A percentile compares a stretch with the other conserved stretches of the same genome.
Evolutionary conservation across 2,113 vertebrate species (phyloP).

Genomic region (Psilopogon haemacephalus): DNA sequence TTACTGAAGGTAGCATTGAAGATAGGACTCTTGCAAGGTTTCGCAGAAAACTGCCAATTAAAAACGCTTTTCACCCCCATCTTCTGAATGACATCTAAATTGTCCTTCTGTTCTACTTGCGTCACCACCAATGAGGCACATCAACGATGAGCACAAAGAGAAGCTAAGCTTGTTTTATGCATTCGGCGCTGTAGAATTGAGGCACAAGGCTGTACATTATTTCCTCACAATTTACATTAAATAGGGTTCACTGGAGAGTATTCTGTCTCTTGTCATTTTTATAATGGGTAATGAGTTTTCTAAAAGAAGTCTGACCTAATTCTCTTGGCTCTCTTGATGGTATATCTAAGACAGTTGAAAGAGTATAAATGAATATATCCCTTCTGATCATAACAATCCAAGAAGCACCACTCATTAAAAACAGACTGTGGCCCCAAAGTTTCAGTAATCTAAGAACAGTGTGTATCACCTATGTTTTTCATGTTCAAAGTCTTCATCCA

Average conservation of each 20-base stretch:
- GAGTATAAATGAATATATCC: not conserved
- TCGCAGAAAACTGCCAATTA: not conserved
- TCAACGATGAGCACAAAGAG: not conserved
- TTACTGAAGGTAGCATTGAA: not conserved
- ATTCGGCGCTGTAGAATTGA: not conserved
- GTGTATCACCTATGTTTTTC: not conserved
- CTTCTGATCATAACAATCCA: constrained; percentile 42
- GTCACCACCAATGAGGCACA: not conserved
- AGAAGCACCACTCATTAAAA: not conserved
- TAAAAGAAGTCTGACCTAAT: constrained; percentile 24
- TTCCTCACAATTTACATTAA: not conserved
- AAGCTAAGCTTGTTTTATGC: not conserved
- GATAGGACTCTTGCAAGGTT: not conserved
- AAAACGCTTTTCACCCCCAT: not conserved
- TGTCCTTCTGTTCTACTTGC: not conserved
- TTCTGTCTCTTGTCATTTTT: constrained; percentile 27
- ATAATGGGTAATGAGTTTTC: constrained; percentile 13
- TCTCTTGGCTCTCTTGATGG: not conserved
- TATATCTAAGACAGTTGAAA: constrained; percentile 32
- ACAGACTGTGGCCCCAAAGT: not conserved
- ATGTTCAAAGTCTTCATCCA: not conserved
- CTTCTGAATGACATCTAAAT: not conserved
- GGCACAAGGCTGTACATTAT: not conserved
- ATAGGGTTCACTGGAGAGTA: constrained; percentile 1
- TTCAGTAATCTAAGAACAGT: not conserved